Base-by-base conservation (phyloP, 2,888 invertebrate species). In the Trichogramma evanescens region DNA sequence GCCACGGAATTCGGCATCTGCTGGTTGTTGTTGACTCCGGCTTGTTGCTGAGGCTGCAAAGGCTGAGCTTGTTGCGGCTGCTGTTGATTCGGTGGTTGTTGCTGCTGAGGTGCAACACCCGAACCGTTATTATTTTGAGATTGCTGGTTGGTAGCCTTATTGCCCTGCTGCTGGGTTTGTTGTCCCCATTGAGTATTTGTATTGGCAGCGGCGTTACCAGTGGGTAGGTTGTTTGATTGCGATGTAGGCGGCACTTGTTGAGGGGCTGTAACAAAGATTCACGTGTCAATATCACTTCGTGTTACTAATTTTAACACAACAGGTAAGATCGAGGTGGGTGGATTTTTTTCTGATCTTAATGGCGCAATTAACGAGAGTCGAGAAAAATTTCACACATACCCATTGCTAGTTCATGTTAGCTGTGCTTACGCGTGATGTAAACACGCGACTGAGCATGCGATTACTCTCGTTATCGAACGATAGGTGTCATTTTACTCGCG, bases 241-340 rank as follows among this genome's bases (percentile, higher is more conserved):
- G 80, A 76, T 41, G 80, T 75, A 51, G 80, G 80, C 49, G 81
- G 81, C 66, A 81, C 80, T 64, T 80, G 76, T 69, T 81, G 77
- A 59, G 73, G 78, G 67, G 80, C 80, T 61, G 78, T 26, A 26
- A 13, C 13, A 26, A 26, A 26, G 2, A 26, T 26, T 26, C 26
- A 26, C 26, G 26, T 3, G 3, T 26, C 26, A 26, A 26, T 26
- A 26, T 26, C 26, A 26, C 26, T 26, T 26, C 26, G 2, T 26
- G 26, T 26, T 2, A 26, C 26, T 26, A 26, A 26, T 26, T 26
- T 26, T 1, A 26, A 13, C 13, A 26, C 26, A 26, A 26, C 26
- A 2, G 26, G 2, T 26, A 26, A 26, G 26, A 26, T 26, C 3
- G 3, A 26, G 26, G 26, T 26, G 26, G 26, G 26, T 26, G 0